Conservation (phyloP, 1,140 invertebrate species). For the Mylabris phalerata region DNA sequence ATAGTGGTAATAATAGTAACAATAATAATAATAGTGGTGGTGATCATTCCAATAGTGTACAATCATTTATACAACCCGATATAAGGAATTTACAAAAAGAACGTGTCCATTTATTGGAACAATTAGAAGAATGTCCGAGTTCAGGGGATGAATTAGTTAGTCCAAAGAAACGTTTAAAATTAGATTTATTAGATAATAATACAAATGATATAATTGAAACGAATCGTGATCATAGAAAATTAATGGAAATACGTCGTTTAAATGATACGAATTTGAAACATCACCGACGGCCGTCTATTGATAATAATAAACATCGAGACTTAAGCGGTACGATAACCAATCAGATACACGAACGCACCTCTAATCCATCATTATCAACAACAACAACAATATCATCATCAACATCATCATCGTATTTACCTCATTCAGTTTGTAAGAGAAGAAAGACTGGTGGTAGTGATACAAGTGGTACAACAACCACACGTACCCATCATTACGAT, state of each 20-base stretch:
- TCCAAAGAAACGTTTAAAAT: constrained; percentile 58
- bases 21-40: no score
- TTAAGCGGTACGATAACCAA: constrained; percentile 24
- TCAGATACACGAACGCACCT: not conserved
- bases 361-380: no score
- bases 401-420: constrained; percentile 24
- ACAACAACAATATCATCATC: no score
- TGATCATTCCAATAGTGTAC: constrained; percentile 7
- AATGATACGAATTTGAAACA: constrained; percentile 48
- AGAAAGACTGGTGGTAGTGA: constrained; percentile 42
- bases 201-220: constrained; percentile 40
- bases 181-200: constrained; percentile 48
- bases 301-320: constrained; percentile 38
- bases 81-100: constrained; percentile 65
- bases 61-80: constrained; percentile 45
- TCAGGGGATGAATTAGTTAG: constrained; percentile 61
- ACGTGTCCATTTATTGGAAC: constrained; percentile 60
- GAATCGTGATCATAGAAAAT: constrained; percentile 46
- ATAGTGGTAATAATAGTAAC: no score
- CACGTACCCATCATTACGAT: constrained; percentile 39
- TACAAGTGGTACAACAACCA: constrained; percentile 25
- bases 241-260: constrained; percentile 49
- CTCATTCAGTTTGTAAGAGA: constrained; percentile 41
- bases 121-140: constrained; percentile 64
- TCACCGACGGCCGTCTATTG: constrained; percentile 47